Conservation (phyloP, 1,140 invertebrate species). For the Diorhabda carinulata region DNA sequence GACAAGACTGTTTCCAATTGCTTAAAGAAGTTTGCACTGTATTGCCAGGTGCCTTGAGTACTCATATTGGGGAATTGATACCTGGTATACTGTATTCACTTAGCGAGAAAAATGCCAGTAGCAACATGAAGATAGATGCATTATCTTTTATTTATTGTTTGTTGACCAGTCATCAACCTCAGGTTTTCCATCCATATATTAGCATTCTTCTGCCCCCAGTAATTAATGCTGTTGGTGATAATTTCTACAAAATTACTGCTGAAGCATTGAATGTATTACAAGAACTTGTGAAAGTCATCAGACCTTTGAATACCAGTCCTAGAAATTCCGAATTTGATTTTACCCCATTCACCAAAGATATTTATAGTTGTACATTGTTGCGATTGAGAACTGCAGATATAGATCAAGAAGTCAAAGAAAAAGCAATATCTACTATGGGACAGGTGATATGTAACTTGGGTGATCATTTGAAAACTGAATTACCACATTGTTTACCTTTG, state of each 20-base stretch:
- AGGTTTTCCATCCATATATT: conserved; percentile 77
- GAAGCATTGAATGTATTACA: conserved; percentile 91
- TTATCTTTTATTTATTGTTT: conserved; percentile 88
- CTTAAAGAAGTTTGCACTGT: conserved; percentile 87
- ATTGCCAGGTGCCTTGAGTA: conserved; percentile 80
- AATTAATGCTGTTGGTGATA: conserved; percentile 84
- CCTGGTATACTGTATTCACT: conserved; percentile 89
- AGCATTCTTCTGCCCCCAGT: conserved; percentile 81
- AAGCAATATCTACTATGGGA: conserved; percentile 95
- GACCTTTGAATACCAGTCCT: conserved; percentile 70
- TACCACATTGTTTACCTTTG: conserved; percentile 84
- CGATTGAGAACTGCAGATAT: conserved; percentile 92
- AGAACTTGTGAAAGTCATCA: conserved; percentile 90
- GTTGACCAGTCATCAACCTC: conserved; percentile 76
- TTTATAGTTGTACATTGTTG: conserved; percentile 82
- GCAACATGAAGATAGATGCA: conserved; percentile 98
- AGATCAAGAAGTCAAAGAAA: conserved; percentile 97
- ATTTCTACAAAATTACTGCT: conserved; percentile 97
- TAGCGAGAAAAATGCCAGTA: conserved; percentile 89
- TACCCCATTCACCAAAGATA: conserved; percentile 68
- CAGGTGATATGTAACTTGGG: conserved; percentile 91
- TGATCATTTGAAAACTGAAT: conserved; percentile 71
- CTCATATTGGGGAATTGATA: conserved; percentile 80
- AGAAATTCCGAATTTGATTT: conserved; percentile 66
- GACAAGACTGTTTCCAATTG: conserved; percentile 88